These are phyloP conservation scores for Sinocyclocheilus anshuiensis DNA, from an alignment of 2,113 vertebrate species.

Conservation along the genomic window DNA sequence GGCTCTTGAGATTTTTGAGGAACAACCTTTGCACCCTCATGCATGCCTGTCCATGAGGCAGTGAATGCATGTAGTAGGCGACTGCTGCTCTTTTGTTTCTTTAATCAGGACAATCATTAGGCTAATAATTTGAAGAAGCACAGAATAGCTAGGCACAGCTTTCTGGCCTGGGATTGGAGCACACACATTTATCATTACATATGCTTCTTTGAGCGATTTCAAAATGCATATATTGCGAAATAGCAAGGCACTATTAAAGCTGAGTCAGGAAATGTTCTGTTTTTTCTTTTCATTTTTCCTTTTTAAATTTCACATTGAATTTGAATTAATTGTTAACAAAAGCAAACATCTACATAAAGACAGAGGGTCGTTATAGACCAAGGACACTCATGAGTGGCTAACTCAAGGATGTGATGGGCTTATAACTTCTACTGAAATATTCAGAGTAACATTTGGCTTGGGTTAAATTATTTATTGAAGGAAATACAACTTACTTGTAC, in stretches of 20 bases:
- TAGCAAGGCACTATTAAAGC: not conserved
- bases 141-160: not conserved
- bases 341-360: not conserved
- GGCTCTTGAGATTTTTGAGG: not conserved
- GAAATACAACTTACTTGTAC: too few species aligned
- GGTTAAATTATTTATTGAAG: too few species aligned
- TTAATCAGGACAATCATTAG: not conserved
- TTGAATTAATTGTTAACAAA: not conserved
- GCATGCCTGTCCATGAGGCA: constrained; percentile 4
- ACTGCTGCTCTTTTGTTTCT: not conserved
- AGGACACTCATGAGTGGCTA: too few species aligned
- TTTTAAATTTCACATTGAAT: not conserved
- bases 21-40: constrained; percentile 8
- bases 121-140: not conserved
- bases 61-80: not conserved
- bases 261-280: not conserved
- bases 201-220: not conserved
- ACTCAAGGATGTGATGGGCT: too few species aligned
- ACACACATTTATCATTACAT: not conserved
- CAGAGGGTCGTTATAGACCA: too few species aligned
- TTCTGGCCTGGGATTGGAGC: not conserved
- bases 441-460: too few species aligned
- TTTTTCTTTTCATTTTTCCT: not conserved
- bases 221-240: not conserved
- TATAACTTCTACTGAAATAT: too few species aligned